Evolutionary conservation across 2,888 invertebrate species (phyloP), one percentile per base, ranked within the genome.

Genomic region (Cataglyphis rosenhaueri): DNA sequence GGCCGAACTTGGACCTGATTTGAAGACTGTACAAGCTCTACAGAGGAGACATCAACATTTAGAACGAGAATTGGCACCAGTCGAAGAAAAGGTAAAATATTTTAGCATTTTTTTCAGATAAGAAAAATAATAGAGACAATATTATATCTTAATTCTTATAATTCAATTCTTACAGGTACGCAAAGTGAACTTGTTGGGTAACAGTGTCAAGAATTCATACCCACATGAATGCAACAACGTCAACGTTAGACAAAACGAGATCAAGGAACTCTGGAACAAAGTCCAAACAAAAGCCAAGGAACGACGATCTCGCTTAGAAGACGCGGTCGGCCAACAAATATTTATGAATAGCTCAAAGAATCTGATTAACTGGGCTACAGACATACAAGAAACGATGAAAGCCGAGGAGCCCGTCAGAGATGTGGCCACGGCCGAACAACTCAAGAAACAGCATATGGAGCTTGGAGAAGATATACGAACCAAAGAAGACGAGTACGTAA

Each of bases 241-340:
- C 0, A 97, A 98, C 82, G 95, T 96, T 0, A 96, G 98, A 12
- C 98, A 98, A 95, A 96, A 96, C 86, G 98, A 99, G 95, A 97
- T 99, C 76, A 96, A 97, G 91, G 96, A 96, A 85, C 96, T 98
- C 94, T 99, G 99, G 99, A 96, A 97, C 89, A 97, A 97, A 91
- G 97, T 99, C 68, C 96, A 97, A 94, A 96, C 96, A 44, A 98
- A 98, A 93, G 99, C 99, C 0, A 96, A 96, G 12, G 97, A 98
- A 90, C 95, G 99, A 0, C 96, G 98, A 87, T 96, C 97, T 0
- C 95, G 98, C 66, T 96, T 99, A 48, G 98, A 99, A 95, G 98
- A 98, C 92, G 98, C 99, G 1, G 99, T 99, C 3, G 99, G 99
- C 0, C 97, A 98, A 93, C 99, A 99, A 94, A 98, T 99, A 92